Conservation (phyloP, 1,140 invertebrate species). For the Heliconius hermathena region DNA sequence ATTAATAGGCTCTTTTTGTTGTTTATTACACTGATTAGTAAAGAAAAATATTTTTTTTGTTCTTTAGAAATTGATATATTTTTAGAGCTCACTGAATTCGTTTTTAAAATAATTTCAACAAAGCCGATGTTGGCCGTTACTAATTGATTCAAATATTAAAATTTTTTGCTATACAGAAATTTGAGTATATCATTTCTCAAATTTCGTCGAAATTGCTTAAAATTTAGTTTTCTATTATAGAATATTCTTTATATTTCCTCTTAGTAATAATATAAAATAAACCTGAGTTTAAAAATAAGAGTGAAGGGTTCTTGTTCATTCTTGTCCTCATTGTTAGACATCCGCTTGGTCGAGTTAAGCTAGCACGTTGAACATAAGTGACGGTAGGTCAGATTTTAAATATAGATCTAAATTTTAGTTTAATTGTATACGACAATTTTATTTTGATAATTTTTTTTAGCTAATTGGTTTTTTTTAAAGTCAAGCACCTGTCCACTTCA, state of each 20-base stretch:
- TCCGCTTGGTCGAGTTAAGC: background rate
- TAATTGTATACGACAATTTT: no score
- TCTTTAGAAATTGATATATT: background rate
- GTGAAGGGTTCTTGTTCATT: background rate
- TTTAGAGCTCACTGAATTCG: background rate
- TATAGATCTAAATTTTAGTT: no score
- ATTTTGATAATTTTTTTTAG: no score
- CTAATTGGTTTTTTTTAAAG: no score
- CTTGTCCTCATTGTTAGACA: constrained; percentile 3
- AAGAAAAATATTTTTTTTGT: background rate
- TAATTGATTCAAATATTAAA: background rate
- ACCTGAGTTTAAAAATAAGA: background rate
- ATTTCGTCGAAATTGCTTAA: background rate
- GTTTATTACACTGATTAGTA: no score
- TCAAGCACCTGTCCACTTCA: no score
- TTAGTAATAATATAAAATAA: background rate
- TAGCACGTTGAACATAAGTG: no score
- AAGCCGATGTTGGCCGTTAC: background rate
- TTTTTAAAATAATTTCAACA: background rate
- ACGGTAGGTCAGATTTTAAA: no score
- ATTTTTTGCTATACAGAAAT: background rate
- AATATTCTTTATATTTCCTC: no score
- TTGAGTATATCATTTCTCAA: background rate
- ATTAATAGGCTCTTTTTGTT: no score
- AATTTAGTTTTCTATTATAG: no score